Evolutionary conservation across 2,888 invertebrate genomes (phyloP).

Genomic region (Pyrocoelia pectoralis): DNA sequence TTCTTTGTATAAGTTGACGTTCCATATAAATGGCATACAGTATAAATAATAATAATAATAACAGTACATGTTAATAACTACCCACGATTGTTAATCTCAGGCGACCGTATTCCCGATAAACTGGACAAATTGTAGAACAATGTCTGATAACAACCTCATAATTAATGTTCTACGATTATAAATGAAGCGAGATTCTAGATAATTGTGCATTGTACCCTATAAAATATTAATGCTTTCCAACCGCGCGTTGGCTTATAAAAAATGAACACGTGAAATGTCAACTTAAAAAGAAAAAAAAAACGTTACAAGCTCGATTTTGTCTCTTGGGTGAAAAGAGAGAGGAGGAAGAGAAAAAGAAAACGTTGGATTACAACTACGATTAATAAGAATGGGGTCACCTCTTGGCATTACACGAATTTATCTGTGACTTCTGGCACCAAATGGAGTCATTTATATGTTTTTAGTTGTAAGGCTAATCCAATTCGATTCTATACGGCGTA

Average conservation of each 20-base stretch:
- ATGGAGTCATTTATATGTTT: constrained; percentile 17
- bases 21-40: no score
- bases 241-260: not conserved
- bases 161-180: constrained; percentile 29
- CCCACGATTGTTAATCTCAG: constrained; percentile 26
- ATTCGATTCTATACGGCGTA: constrained; percentile 8
- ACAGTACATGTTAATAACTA: constrained; percentile 26
- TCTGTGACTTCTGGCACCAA: constrained; percentile 14
- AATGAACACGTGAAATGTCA: not conserved
- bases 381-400: constrained; percentile 17
- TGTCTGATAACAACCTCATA: constrained; percentile 31
- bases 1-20: no score
- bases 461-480: constrained; percentile 11
- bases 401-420: constrained; percentile 16
- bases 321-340: not conserved
- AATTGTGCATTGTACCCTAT: constrained; percentile 32
- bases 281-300: not conserved
- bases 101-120: constrained; percentile 26
- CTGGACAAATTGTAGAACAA: constrained; percentile 33
- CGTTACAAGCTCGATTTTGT: not conserved
- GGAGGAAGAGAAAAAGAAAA: not conserved
- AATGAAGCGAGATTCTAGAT: constrained; percentile 30
- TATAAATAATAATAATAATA: constrained; percentile 8
- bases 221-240: constrained; percentile 21
- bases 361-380: constrained; percentile 20